Evolutionary conservation across 2,888 invertebrate species (phyloP), one percentile per base, ranked within the genome.

Genomic region (Fissipunctia ypsillon): DNA sequence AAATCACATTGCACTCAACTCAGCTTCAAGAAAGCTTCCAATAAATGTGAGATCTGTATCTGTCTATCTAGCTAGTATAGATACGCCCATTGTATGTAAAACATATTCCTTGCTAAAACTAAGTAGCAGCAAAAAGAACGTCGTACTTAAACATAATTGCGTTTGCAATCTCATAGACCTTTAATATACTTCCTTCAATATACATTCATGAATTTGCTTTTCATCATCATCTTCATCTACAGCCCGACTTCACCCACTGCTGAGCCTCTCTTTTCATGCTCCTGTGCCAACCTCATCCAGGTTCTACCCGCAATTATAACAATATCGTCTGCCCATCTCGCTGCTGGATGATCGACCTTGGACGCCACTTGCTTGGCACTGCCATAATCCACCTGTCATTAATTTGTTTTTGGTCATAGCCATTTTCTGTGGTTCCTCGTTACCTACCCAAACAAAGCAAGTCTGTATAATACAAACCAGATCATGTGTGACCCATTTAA

Each of bases 401-500:
- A 19, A 28, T 56, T 56, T 31, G 31, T 6, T 19, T 35, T 25
- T 25, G 7, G 19, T 19, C 38, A 41, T 10, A 41, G 19, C 19
- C 25, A 12, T 19, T 41, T 10, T 41, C 25, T 60, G 6, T 60
- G 25, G 0, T n/a, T n/a, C n/a, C n/a, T n/a, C n/a, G n/a, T n/a
- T 38, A 57, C 22, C 10, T n/a, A 59, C 16, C 14, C 1, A 28
- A 25, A 64, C 28, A 64, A 16, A 50, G 16, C 28, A 50, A 41
- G 28, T 4, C 28, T 14, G 19, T 52, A 14, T 25, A 35, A 12
- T 22, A 19, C 7, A 45, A 56, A 69, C 22, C 16, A 45, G n/a
- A 48, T n/a, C 45, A 38, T 28, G 38, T 38, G n/a, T 45, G 45
- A 48, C 70, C 38, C 28, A 48, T 38, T 48, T 38, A 71, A 31